Base-by-base conservation (phyloP, 1,140 invertebrate species). In the Trichonephila inaurata region DNA sequence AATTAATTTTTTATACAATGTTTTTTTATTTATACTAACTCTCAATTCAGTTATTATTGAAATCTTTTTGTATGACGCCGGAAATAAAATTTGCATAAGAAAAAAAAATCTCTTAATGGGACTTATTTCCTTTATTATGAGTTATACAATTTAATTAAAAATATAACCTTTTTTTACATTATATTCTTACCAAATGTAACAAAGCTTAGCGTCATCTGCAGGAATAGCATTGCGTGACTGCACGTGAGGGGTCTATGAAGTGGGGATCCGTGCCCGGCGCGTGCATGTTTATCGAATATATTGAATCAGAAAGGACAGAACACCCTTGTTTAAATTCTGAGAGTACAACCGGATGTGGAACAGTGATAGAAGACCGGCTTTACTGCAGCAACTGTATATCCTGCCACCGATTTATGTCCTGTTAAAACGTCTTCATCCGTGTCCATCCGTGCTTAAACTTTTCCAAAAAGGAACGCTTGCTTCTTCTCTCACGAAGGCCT, bases 381-480 rank as follows among this genome's bases (percentile, higher is more conserved):
- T 33, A 77, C 72, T 28, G 72, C 72, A 77, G 72, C 28, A 33
- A 77, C 72, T 77, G 72, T 40, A 77, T 77, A 77, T 77, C 72
- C 72, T 77, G 72, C 28, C 72, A 77, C 72, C 28, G 72, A 77
- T 77, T 77, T 77, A 77, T 77, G 72, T 77, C 72, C 72, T 77
- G 72, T 33, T 77, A 77, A 77, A 77, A 77, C 72, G 72, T 77
- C 72, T 77, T 77, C 72, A 77, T 77, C 72, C 72, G 72, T 77
- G 72, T 77, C 72, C 16, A 77, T 51, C 10, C 51, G 28, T 40
- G 28, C 72, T 77, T 77, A 77, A 77, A 40, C 28, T 77, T 77
- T 77, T 69, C 66, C n/a, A 69, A 10, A 51, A 51, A 69, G 66
- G 66, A 69, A 69, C 21, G 66, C 21, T 24, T 7, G 72, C 28